Evolutionary conservation across 2,113 vertebrate genomes (phyloP).

Genomic region (Gnathonemus echidnorhynchus): DNA sequence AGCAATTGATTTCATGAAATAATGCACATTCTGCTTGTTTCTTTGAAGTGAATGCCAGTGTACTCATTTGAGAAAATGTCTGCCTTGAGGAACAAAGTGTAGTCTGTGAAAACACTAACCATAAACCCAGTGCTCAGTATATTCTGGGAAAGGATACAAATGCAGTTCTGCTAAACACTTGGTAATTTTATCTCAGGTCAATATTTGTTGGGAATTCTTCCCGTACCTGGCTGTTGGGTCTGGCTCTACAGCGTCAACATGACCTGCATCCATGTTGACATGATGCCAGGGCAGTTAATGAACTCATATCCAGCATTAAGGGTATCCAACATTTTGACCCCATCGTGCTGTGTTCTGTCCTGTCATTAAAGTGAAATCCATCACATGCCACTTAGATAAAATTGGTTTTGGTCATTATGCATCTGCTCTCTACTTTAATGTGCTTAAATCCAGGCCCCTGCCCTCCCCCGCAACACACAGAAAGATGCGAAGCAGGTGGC

Average conservation of each 20-base stretch:
- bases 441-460: neutral
- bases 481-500: neutral
- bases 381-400: constrained; percentile 7
- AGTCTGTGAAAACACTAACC: neutral
- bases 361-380: constrained; percentile 6
- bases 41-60: neutral
- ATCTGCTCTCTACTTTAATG: constrained; percentile 15
- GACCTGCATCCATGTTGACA: neutral
- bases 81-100: neutral
- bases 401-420: constrained; percentile 28
- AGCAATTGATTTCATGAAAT: neutral
- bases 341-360: neutral
- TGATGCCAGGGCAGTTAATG: neutral
- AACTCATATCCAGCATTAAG: neutral
- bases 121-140: neutral
- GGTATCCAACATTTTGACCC: constrained; percentile 3
- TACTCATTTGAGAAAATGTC: neutral
- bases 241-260: neutral
- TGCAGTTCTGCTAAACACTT: neutral
- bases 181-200: neutral
- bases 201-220: neutral
- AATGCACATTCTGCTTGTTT: neutral
- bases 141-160: neutral
- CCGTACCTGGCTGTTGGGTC: neutral
- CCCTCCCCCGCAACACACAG: neutral